Evolutionary conservation across 2,888 invertebrate genomes (phyloP).

Genomic region (Rosalia funebris): DNA sequence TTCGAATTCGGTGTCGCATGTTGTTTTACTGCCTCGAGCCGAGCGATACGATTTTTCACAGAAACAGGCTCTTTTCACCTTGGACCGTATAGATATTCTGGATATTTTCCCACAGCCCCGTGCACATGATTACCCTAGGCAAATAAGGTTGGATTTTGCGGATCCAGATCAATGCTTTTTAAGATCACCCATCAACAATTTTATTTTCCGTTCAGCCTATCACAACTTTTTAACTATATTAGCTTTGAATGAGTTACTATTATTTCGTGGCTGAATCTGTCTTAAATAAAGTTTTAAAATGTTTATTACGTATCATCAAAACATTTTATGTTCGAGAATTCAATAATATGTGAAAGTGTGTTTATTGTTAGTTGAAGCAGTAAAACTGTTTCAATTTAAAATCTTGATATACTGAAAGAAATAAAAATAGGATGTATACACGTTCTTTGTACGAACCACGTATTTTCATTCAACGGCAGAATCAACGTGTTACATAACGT

Average conservation of each 20-base stretch:
- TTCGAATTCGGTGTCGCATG: neutral
- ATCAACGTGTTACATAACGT: too few relatives aligned
- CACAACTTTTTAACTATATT: slow-evolving; percentile 28
- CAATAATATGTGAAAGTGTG: neutral
- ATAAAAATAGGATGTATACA: too few relatives aligned
- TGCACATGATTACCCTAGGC: slow-evolving; percentile 41
- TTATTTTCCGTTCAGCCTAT: slow-evolving; percentile 44
- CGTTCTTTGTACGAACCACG: too few relatives aligned
- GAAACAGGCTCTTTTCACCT: slow-evolving; percentile 23
- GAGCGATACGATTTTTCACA: slow-evolving; percentile 12
- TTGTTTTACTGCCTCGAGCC: slow-evolving; percentile 12
- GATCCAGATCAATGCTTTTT: slow-evolving; percentile 42
- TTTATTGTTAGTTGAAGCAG: neutral
- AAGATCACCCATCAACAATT: slow-evolving; percentile 45
- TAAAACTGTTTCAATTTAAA: neutral
- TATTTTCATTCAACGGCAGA: too few relatives aligned
- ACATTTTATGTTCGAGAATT: neutral
- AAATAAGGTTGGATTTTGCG: slow-evolving; percentile 44
- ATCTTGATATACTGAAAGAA: neutral
- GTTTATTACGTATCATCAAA: neutral
- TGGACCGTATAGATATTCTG: slow-evolving; percentile 18
- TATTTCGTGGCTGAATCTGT: neutral
- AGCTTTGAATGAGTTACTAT: slow-evolving; percentile 1
- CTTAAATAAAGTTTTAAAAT: neutral
- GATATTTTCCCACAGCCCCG: slow-evolving; percentile 24